Conservation (phyloP, 2,797 vertebrate species). For the Antennarius maculatus region DNA sequence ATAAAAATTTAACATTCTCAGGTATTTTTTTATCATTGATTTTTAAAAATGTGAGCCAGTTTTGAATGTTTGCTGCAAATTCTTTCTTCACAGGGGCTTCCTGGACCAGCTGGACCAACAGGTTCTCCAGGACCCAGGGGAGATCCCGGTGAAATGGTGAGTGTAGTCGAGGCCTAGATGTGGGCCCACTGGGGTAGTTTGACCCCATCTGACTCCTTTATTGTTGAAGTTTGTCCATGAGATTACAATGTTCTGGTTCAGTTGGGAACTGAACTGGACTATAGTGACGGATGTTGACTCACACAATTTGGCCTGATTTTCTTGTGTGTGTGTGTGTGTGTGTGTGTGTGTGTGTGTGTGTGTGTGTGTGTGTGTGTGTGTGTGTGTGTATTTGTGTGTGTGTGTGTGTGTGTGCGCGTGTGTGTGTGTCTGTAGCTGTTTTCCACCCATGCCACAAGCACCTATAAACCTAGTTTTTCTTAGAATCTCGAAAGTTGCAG, state of each 20-base stretch:
- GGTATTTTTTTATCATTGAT: background rate
- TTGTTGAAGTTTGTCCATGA: slow-evolving; percentile 23
- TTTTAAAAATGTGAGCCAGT: background rate
- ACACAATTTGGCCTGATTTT: slow-evolving; percentile 57
- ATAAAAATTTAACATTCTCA: background rate
- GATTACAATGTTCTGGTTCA: slow-evolving; percentile 34
- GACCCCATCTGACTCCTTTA: slow-evolving; percentile 39
- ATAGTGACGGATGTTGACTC: slow-evolving; percentile 45
- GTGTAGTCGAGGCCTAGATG: slow-evolving; percentile 34
- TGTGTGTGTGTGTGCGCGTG: slow-evolving; percentile 16
- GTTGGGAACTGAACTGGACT: slow-evolving; percentile 36
- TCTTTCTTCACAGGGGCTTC: slow-evolving; percentile 80
- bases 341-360: slow-evolving; percentile 2
- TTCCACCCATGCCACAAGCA: background rate
- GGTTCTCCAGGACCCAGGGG: slow-evolving; percentile 88
- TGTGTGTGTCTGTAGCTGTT: background rate
- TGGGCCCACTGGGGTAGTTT: slow-evolving; percentile 8
- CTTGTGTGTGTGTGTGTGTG: slow-evolving; percentile 6
- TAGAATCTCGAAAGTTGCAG: background rate
- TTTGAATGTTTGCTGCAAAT: slow-evolving; percentile 16
- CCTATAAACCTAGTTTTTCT: background rate
- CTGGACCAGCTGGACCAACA: slow-evolving; percentile 83
- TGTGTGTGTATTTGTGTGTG: slow-evolving; percentile 13
- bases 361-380: too few relatives aligned
- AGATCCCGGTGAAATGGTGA: slow-evolving; percentile 88